These are phyloP conservation scores for Mythimna pallens DNA, from an alignment of 2,888 invertebrate species.

Conservation along the genomic window DNA sequence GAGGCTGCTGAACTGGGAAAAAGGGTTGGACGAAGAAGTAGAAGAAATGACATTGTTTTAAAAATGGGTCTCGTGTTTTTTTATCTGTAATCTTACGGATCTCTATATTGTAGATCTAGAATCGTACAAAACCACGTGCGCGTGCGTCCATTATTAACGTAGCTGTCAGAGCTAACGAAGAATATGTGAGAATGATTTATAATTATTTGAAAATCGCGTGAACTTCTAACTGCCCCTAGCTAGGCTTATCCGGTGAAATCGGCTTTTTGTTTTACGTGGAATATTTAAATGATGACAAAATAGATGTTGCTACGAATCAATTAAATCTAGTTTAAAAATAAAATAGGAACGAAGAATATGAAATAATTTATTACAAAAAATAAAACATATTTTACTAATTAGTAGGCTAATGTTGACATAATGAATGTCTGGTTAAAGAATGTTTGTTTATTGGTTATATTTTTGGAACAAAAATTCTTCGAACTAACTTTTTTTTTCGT, in stretches of 20 bases:
- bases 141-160: constrained; percentile 9
- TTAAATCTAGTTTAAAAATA: neutral
- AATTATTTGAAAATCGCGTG: constrained; percentile 45
- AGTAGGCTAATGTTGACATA: neutral
- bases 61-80: neutral
- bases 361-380: neutral
- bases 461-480: neutral
- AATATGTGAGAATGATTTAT: constrained; percentile 45
- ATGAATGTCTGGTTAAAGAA: neutral
- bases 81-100: neutral
- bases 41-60: too few relatives aligned
- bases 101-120: constrained; percentile 30
- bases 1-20: too few relatives aligned
- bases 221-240: constrained; percentile 6
- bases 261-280: neutral
- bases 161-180: constrained; percentile 41
- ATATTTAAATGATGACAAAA: neutral
- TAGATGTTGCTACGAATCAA: neutral
- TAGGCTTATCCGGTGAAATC: neutral
- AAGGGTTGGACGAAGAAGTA: too few relatives aligned
- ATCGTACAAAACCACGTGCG: constrained; percentile 17
- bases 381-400: neutral
- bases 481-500: neutral
- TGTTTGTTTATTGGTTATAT: neutral
- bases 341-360: neutral